A percentile compares a stretch with the other conserved stretches of the same genome.
Evolutionary conservation across 2,113 vertebrate species (phyloP).

Genomic region (Clarias macrocephalus): DNA sequence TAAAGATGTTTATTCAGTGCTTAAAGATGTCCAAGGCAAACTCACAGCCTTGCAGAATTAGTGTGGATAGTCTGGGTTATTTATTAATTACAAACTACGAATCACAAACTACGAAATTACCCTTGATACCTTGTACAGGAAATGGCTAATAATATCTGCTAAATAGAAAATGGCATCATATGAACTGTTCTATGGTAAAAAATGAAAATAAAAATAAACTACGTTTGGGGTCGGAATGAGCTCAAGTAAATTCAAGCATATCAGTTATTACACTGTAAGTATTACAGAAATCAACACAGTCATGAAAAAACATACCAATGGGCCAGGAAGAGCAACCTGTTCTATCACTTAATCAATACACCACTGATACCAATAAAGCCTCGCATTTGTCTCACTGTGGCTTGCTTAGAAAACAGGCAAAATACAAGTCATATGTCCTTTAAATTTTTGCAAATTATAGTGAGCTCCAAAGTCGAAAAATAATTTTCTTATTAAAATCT

Average conservation of each 20-base stretch:
- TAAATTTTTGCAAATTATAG: conserved; percentile 54
- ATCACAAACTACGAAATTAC: background rate
- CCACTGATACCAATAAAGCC: conserved; percentile 49
- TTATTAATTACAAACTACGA: background rate
- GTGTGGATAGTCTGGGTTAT: background rate
- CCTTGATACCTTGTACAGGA: background rate
- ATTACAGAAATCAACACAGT: conserved; percentile 49
- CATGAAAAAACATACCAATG: conserved; percentile 29
- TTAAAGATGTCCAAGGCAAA: background rate
- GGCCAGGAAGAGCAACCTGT: conserved; percentile 27
- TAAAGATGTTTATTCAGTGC: background rate
- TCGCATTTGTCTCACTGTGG: conserved; percentile 7
- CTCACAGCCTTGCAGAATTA: background rate
- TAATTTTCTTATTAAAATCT: conserved; percentile 39
- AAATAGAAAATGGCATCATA: background rate
- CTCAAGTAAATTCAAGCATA: conserved; percentile 31
- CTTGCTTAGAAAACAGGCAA: conserved; percentile 34
- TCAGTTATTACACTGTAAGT: conserved; percentile 33
- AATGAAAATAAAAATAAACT: background rate
- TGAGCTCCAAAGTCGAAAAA: conserved; percentile 43
- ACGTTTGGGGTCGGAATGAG: background rate
- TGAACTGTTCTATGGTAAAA: no score
- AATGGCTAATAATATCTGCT: background rate
- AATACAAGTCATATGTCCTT: conserved; percentile 38
- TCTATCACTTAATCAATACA: conserved; percentile 50